Conservation (phyloP, 1,140 invertebrate genomes). For the Tetranychus urticae region DNA sequence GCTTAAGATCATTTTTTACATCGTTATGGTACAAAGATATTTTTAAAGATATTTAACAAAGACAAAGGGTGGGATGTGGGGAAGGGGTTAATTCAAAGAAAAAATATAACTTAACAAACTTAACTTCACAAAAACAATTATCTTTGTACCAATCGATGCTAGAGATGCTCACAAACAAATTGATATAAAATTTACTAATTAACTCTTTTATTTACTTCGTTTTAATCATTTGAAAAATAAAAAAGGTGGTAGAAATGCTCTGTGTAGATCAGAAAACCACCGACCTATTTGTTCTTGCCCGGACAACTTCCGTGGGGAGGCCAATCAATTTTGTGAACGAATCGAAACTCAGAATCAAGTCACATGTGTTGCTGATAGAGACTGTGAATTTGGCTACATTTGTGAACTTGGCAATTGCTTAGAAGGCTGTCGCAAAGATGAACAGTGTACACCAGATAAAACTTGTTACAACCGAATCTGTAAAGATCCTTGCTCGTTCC, state of each 20-base stretch:
- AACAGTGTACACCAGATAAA: too few relatives aligned
- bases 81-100: too few relatives aligned
- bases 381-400: conserved; percentile 11
- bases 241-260: conserved; percentile 40
- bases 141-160: too few relatives aligned
- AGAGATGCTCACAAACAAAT: too few relatives aligned
- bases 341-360: neutral
- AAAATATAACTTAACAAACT: too few relatives aligned
- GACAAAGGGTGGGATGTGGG: too few relatives aligned
- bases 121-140: too few relatives aligned
- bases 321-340: conserved; percentile 49
- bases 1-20: too few relatives aligned
- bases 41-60: too few relatives aligned
- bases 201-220: conserved; percentile 55
- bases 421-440: conserved; percentile 32
- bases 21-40: too few relatives aligned
- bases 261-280: conserved; percentile 48
- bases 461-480: too few relatives aligned
- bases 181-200: conserved; percentile 51
- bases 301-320: conserved; percentile 44
- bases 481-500: conserved; percentile 22
- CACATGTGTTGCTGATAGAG: conserved; percentile 7
- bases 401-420: conserved; percentile 15
- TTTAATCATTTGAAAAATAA: conserved; percentile 36
- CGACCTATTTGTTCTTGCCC: conserved; percentile 50